phyloP scores from a whole-genome alignment of 2,797 vertebrate species.

The Microctenopoma lineatum region DNA sequence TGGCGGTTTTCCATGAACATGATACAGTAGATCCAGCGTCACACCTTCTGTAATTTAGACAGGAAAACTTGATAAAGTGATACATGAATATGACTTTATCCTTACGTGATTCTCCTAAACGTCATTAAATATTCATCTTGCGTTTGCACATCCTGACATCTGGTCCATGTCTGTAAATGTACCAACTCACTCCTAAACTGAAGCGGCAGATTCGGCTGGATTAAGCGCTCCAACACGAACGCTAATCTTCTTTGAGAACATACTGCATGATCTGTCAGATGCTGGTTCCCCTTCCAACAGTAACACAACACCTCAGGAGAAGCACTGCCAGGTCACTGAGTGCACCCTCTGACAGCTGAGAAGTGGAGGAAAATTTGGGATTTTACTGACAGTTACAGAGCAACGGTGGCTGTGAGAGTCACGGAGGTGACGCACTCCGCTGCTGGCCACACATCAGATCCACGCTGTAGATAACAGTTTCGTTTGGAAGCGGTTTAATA shows the following conservation, averaged over 20 bases:
- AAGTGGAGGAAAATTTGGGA: background rate
- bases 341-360: conserved; percentile 11
- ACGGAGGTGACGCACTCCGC: background rate
- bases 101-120: background rate
- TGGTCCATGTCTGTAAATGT: background rate
- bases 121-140: background rate
- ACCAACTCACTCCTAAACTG: background rate
- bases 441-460: background rate
- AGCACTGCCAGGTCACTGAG: background rate
- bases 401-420: background rate
- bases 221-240: no score
- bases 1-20: background rate
- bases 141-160: background rate
- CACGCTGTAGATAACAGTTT: background rate
- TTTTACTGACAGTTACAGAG: conserved; percentile 1
- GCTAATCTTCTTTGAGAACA: conserved; percentile 4
- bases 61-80: no score
- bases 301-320: conserved; percentile 8
- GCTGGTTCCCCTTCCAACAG: background rate
- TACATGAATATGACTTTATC: no score
- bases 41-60: background rate
- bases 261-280: background rate
- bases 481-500: background rate
- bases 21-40: no score
- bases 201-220: background rate